These are phyloP conservation scores for Nymphicus hollandicus DNA, from an alignment of 2,113 vertebrate species.

Conservation along the genomic window DNA sequence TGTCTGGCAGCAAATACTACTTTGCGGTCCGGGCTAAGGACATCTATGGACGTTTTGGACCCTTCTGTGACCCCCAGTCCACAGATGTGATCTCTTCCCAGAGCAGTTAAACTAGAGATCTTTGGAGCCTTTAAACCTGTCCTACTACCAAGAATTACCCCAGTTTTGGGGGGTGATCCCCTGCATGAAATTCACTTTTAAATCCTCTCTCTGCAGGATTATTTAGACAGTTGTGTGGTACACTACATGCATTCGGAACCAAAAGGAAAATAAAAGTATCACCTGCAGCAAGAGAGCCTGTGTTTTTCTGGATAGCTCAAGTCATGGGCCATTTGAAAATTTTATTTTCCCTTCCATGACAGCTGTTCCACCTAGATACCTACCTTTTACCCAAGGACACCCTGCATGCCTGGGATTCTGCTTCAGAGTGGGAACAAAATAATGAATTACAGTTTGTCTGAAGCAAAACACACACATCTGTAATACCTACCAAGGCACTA, in stretches of 20 bases:
- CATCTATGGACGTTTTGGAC: conserved; percentile 92
- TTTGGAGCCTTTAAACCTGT: conserved; percentile 56
- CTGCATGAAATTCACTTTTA: conserved; percentile 76
- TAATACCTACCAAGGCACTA: neutral
- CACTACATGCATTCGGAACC: conserved; percentile 74
- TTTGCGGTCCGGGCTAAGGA: conserved; percentile 97
- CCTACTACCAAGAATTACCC: conserved; percentile 40
- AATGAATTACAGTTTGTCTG: conserved; percentile 23
- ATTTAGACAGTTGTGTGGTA: conserved; percentile 67
- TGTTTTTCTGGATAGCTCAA: conserved; percentile 63
- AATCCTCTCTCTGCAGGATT: conserved; percentile 71
- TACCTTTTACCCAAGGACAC: conserved; percentile 6
- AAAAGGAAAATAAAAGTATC: conserved; percentile 72
- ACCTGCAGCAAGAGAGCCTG: conserved; percentile 66
- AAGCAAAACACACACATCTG: conserved; percentile 12
- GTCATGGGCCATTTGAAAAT: conserved; percentile 54
- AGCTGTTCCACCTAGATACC: neutral
- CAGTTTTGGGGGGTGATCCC: conserved; percentile 68
- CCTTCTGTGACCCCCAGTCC: conserved; percentile 97
- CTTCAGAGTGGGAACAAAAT: conserved; percentile 33
- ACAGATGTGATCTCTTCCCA: conserved; percentile 91
- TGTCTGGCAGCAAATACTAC: conserved; percentile 96
- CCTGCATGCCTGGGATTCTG: conserved; percentile 38
- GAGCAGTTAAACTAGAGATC: conserved; percentile 73
- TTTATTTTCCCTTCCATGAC: conserved; percentile 38